Evolutionary conservation across 1,140 invertebrate genomes (phyloP).

Genomic region (Charaxes varanes): DNA sequence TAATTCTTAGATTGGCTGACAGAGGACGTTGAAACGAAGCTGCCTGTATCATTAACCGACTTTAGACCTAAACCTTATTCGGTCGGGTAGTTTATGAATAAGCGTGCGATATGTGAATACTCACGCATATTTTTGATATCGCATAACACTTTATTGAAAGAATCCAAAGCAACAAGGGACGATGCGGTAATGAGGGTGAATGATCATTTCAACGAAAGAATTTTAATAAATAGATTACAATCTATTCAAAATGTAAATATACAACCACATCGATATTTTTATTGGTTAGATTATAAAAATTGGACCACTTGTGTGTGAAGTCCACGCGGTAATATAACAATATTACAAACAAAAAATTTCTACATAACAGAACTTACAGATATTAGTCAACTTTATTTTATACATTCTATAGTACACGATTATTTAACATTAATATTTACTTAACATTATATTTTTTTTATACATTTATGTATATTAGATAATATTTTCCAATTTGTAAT

Average conservation of each 20-base stretch:
- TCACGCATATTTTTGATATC: no score
- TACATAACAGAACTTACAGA: conserved; percentile 73
- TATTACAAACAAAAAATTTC: conserved; percentile 73
- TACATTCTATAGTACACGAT: conserved; percentile 70
- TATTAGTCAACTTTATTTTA: conserved; percentile 74
- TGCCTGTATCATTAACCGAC: no score
- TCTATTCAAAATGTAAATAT: conserved; percentile 45
- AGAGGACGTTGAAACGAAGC: no score
- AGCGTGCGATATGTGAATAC: no score
- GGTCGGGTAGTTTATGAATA: no score
- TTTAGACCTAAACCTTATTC: no score
- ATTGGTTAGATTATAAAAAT: conserved; percentile 74
- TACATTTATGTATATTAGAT: conserved; percentile 71
- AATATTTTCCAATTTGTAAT: conserved; percentile 69
- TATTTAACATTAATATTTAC: conserved; percentile 69
- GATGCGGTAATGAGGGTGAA: conserved; percentile 35
- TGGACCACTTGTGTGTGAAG: conserved; percentile 67
- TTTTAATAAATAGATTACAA: conserved; percentile 42
- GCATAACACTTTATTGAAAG: no score
- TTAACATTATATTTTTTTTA: conserved; percentile 63
- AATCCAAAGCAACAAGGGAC: no score
- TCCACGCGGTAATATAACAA: conserved; percentile 70
- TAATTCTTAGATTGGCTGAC: no score
- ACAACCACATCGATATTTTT: conserved; percentile 73
- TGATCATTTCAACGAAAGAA: conserved; percentile 54